Evolutionary conservation across 2,113 vertebrate species (phyloP), one percentile per base, ranked within the genome.

Genomic region (Apaloderma vittatum): DNA sequence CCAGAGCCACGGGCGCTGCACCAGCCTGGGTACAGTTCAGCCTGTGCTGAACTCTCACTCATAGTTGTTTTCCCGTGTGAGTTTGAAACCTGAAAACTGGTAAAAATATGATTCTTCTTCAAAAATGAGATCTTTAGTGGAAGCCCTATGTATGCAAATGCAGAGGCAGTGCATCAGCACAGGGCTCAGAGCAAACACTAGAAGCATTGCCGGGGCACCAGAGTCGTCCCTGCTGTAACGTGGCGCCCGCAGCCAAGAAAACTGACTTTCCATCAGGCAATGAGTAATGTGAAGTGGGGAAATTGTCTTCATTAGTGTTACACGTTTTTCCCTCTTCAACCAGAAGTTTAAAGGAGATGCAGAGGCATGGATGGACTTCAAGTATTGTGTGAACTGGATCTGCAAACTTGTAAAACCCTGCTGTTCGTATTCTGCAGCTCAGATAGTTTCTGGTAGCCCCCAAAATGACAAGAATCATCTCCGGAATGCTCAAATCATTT

Each of bases 221-320:
- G 58, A 65, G 34, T 57, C 3, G 0, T 51, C 34, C 76, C 59
- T 4, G 9, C 74, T 68, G 12, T 15, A 51, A 37, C 0, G 0
- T 34, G 30, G 36, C 4, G 18, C 82, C 52, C 0, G 0, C 30
- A 30, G 86, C 52, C 74, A 59, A 83, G 61, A 49, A 62, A 61
- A 51, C 21, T 32, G 20, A 21, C 22, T 54, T 51, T 34, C 15
- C 4, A 37, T 26, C 40, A 75, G 79, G 52, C 46, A 86, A 32
- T 0, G 0, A 80, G 26, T 19, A 48, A 51, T 32, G 15, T 6
- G 54, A 68, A n/a, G 46, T 0, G 4, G 27, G 59, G 16, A 90
- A 79, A 48, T 22, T 74, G 24, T 43, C 54, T 57, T 82, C 70
- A 15, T 37, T n/a, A 34, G 3, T 9, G 5, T 16, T 52, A 45